Evolutionary conservation across 35 echinoderm and acorn worm genomes (phyloP).

Genomic region (Apostichopus californicus): DNA sequence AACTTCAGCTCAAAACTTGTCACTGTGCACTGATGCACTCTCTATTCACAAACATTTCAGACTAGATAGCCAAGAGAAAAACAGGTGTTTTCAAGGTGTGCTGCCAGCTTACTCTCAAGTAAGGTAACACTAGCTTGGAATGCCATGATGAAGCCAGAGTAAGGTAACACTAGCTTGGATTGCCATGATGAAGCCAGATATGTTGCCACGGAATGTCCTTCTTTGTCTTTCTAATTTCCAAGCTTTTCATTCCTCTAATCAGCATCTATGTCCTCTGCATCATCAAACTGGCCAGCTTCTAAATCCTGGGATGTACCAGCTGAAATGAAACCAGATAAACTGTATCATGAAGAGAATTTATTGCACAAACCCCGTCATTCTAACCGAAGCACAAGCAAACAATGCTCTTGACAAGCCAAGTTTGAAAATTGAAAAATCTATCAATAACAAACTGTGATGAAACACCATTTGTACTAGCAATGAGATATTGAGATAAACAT

Average conservation of each 20-base stretch:
- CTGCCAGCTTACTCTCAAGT: background rate
- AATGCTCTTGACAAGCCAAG: too few relatives aligned
- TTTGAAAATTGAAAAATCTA: too few relatives aligned
- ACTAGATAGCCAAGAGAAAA: too few relatives aligned
- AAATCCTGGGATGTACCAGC: slow-evolving; percentile 13
- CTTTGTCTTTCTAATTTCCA: background rate
- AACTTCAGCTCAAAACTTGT: too few relatives aligned
- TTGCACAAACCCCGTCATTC: too few relatives aligned
- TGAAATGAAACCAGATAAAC: background rate
- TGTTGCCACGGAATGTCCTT: background rate
- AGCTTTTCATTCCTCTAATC: background rate
- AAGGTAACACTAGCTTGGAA: background rate
- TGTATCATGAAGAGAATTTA: background rate
- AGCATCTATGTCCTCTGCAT: slow-evolving; percentile 32
- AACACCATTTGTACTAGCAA: too few relatives aligned
- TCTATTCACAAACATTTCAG: too few relatives aligned
- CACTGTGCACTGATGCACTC: too few relatives aligned
- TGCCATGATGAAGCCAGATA: background rate
- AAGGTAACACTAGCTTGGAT: background rate
- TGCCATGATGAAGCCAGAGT: background rate
- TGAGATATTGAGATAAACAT: too few relatives aligned
- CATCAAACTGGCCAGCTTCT: slow-evolving; percentile 35
- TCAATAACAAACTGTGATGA: too few relatives aligned
- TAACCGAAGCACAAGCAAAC: too few relatives aligned
- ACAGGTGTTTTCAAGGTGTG: too few relatives aligned